phyloP scores from a whole-genome alignment of 2,113 vertebrate species.

The Mus musculus region GRCm39 chr8:80180501-80181000 shows the following conservation, averaged over 20 bases:
- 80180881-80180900: not conserved
- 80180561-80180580: constrained; percentile 65
- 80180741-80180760: not conserved
- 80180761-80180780: not conserved
- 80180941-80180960: not conserved
- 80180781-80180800: not conserved
- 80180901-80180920: not conserved
- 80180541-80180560: constrained; percentile 58
- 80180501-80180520: constrained; percentile 78
- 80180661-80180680: not conserved
- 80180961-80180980: not conserved
- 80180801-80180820: not conserved
- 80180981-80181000: not conserved
- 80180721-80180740: not conserved
- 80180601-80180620: constrained; percentile 81
- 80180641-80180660: constrained; percentile 11
- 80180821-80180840: not conserved
- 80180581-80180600: constrained; percentile 60
- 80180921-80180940: not conserved
- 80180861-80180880: not conserved
- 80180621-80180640: not conserved
- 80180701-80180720: not conserved
- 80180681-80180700: not conserved
- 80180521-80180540: constrained; percentile 77
- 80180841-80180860: not conserved